These are phyloP conservation scores for Cepaea hortensis DNA, from an alignment of 2,888 invertebrate species.

Conservation along the genomic window DNA sequence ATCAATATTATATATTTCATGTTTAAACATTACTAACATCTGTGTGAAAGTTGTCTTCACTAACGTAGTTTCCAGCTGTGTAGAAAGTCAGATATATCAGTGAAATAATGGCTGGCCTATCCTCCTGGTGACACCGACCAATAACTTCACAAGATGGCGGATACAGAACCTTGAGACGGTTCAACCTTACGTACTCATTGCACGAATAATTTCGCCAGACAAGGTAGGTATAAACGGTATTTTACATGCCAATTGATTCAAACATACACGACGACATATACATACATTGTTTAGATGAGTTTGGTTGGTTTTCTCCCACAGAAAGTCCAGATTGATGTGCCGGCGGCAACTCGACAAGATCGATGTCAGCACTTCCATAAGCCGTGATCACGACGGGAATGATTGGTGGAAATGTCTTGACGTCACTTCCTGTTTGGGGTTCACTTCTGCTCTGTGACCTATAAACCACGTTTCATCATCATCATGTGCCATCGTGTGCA, in stretches of 20 bases:
- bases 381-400: not conserved
- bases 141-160: conserved; percentile 40
- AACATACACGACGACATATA: not conserved
- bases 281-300: conserved; percentile 47
- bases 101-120: not conserved
- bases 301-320: conserved; percentile 61
- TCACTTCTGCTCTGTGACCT: too few relatives aligned
- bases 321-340: conserved; percentile 67
- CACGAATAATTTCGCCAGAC: conserved; percentile 1
- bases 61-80: not conserved
- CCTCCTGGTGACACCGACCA: not conserved
- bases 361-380: conserved; percentile 68
- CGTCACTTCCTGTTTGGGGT: not conserved
- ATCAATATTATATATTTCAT: too few relatives aligned
- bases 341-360: conserved; percentile 67
- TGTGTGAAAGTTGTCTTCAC: too few relatives aligned
- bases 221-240: not conserved
- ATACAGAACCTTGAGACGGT: not conserved
- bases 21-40: too few relatives aligned
- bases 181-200: not conserved
- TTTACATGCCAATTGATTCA: not conserved
- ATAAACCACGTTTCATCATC: too few relatives aligned
- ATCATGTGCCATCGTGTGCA: too few relatives aligned
- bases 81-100: not conserved
- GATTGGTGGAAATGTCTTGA: conserved; percentile 26